These are phyloP conservation scores for Microtus richardsoni DNA, from an alignment of 2,113 vertebrate genomes.

Conservation along the genomic window DNA sequence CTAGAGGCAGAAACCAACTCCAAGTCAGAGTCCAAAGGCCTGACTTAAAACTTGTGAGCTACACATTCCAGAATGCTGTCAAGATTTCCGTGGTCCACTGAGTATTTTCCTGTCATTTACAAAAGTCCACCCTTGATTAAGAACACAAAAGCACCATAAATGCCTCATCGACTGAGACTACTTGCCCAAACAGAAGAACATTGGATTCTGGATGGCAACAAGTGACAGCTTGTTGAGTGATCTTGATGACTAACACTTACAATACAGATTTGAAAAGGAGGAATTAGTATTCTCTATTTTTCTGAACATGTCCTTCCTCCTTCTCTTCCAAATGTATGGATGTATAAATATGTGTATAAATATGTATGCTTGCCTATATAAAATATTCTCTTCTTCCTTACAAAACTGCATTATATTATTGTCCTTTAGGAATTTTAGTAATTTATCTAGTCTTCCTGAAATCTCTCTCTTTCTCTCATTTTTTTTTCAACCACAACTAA, in stretches of 20 bases:
- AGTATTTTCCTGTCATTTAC: conserved; percentile 25
- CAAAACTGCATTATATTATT: background rate
- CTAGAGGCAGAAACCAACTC: conserved; percentile 18
- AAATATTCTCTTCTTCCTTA: conserved; percentile 18
- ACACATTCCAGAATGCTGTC: background rate
- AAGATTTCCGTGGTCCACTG: background rate
- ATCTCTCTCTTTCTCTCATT: background rate
- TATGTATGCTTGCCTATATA: background rate
- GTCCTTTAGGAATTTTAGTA: background rate
- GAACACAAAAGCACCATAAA: conserved; percentile 60
- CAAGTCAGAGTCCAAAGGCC: conserved; percentile 6
- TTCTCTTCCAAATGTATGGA: background rate
- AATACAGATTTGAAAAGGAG: background rate
- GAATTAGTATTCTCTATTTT: background rate
- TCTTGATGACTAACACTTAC: conserved; percentile 17
- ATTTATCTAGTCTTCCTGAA: conserved; percentile 23
- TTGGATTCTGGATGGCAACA: conserved; percentile 20
- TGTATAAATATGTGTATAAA: background rate
- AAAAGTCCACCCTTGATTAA: conserved; percentile 18
- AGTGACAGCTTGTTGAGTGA: conserved; percentile 22
- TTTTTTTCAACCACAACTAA: background rate
- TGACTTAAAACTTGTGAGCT: background rate
- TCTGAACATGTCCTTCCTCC: background rate
- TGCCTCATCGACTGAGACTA: background rate
- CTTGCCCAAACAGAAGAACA: conserved; percentile 13